These are phyloP conservation scores for Odontesthes bonariensis DNA, from an alignment of 2,113 vertebrate genomes.

Conservation along the genomic window DNA sequence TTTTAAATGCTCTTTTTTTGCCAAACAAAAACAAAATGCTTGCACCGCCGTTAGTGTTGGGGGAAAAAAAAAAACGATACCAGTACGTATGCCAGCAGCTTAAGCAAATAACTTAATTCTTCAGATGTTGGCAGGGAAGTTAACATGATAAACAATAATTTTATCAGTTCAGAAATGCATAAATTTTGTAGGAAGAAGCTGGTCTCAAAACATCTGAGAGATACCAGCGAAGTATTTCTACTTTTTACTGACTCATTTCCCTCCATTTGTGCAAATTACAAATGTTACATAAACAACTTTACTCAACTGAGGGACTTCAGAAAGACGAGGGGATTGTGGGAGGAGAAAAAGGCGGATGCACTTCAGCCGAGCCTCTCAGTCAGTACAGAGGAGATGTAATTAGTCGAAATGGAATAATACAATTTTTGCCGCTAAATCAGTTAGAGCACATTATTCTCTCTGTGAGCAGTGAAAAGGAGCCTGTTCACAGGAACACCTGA, in stretches of 20 bases:
- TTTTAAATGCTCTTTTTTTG: too few relatives aligned
- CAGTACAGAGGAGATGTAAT: conserved; percentile 66
- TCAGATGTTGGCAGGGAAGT: neutral
- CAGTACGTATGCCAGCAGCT: too few relatives aligned
- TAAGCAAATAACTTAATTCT: too few relatives aligned
- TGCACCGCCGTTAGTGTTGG: neutral
- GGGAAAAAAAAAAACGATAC: too few relatives aligned
- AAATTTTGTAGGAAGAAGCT: neutral
- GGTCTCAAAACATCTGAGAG: neutral
- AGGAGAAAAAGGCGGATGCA: conserved; percentile 19
- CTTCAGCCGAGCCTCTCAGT: conserved; percentile 28
- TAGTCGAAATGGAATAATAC: conserved; percentile 75
- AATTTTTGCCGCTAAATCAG: conserved; percentile 76
- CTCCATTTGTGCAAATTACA: conserved; percentile 13
- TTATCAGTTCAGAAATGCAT: neutral
- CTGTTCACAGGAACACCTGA: conserved; percentile 74
- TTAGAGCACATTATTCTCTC: conserved; percentile 59
- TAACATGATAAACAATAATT: too few relatives aligned
- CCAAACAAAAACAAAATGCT: too few relatives aligned
- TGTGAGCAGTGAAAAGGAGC: conserved; percentile 59
- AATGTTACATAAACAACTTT: conserved; percentile 52
- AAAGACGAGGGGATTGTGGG: conserved; percentile 10
- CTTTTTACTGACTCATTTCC: neutral
- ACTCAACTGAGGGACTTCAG: conserved; percentile 26
- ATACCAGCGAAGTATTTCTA: neutral